A percentile compares a stretch with the other conserved stretches of the same genome.
phyloP scores from a whole-genome alignment of 2,888 invertebrate genomes.

The Temnothorax rugatulus region DNA sequence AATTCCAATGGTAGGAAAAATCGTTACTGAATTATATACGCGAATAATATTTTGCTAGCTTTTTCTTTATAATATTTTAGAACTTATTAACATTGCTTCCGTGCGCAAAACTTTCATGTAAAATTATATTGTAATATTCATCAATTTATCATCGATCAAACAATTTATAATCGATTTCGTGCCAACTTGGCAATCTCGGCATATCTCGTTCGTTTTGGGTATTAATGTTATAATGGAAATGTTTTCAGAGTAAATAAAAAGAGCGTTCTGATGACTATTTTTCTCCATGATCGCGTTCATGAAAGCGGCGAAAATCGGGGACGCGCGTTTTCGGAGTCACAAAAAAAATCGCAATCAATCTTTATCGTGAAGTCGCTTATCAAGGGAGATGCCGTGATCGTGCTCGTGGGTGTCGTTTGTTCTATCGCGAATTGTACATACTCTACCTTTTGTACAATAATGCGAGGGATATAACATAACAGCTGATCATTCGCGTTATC shows the following conservation, averaged over 20 bases:
- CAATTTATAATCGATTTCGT: conserved; percentile 4
- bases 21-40: conserved; percentile 10
- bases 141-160: no score
- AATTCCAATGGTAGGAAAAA: neutral
- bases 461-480: conserved; percentile 57
- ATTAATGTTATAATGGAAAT: conserved; percentile 12
- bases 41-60: conserved; percentile 1
- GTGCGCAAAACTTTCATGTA: neutral
- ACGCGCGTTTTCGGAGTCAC: conserved; percentile 8
- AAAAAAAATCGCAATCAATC: conserved; percentile 69
- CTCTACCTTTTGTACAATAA: conserved; percentile 53
- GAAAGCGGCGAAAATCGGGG: neutral
- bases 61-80: neutral
- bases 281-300: conserved; percentile 18
- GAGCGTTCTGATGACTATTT: conserved; percentile 31
- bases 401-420: conserved; percentile 70
- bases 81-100: neutral
- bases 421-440: conserved; percentile 68
- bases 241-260: neutral
- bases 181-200: neutral
- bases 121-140: conserved; percentile 5
- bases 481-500: conserved; percentile 73
- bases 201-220: neutral
- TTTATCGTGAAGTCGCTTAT: conserved; percentile 70
- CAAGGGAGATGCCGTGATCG: conserved; percentile 61